Evolutionary conservation across 2,888 invertebrate species (phyloP).

Genomic region (Globia sparganii): DNA sequence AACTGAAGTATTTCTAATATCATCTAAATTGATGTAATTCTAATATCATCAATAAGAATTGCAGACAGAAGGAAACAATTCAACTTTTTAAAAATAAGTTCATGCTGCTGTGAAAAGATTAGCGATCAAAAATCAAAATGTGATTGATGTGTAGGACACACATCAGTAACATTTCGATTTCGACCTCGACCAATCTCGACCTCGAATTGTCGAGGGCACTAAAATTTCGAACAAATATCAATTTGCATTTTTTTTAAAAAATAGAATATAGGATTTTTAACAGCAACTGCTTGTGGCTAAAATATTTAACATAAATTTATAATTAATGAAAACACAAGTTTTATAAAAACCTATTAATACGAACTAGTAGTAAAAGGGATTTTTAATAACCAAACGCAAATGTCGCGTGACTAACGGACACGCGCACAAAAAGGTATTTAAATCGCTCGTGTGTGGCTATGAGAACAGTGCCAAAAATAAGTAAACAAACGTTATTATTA

Average conservation of each 20-base stretch:
- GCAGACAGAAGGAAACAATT: neutral
- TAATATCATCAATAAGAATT: neutral
- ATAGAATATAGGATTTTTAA: no score
- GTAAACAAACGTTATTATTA: no score
- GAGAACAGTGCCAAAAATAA: neutral
- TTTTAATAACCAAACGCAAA: conserved; percentile 43
- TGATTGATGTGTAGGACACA: neutral
- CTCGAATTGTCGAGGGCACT: neutral
- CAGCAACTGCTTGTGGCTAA: no score
- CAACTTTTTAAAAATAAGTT: neutral
- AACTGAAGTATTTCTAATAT: neutral
- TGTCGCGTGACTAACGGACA: conserved; percentile 45
- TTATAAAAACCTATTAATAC: neutral
- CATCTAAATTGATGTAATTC: no score
- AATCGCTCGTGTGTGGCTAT: conserved; percentile 40
- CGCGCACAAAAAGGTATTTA: conserved; percentile 31
- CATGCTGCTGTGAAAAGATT: neutral
- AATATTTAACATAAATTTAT: no score
- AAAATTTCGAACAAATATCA: neutral
- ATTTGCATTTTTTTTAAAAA: no score
- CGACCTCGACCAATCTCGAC: no score
- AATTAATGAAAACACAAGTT: neutral
- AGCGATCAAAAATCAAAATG: neutral
- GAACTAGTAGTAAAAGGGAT: conserved; percentile 6
- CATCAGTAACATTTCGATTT: no score